Evolutionary conservation across 2,797 vertebrate species (phyloP).

Genomic region (Antrozous pallidus): DNA sequence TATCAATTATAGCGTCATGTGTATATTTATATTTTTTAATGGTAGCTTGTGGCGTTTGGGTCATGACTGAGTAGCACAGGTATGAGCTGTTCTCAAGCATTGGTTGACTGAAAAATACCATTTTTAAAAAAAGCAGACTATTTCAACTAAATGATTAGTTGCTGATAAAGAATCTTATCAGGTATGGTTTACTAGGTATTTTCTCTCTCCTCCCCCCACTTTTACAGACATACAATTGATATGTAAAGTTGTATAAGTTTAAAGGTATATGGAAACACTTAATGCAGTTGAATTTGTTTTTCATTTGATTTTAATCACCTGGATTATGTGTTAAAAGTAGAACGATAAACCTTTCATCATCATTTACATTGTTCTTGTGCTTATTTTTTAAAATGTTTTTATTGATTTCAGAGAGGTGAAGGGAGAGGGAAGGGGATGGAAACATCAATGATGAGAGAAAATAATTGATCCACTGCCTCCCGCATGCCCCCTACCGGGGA

Average conservation of each 20-base stretch:
- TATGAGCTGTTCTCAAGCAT: not conserved
- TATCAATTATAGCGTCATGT: not conserved
- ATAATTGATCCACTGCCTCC: too few relatives aligned
- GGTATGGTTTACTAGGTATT: not conserved
- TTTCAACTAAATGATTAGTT: not conserved
- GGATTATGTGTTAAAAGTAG: not conserved
- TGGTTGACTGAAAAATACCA: not conserved
- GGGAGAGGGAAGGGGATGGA: too few relatives aligned
- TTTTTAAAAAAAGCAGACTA: constrained; percentile 2
- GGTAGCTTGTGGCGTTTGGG: not conserved
- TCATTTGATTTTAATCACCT: not conserved
- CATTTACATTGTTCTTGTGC: not conserved
- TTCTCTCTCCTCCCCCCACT: not conserved
- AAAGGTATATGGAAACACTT: not conserved
- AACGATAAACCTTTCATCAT: not conserved
- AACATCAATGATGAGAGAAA: too few relatives aligned
- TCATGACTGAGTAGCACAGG: not conserved
- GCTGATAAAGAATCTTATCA: not conserved
- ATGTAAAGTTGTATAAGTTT: not conserved
- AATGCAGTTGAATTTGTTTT: constrained; percentile 17
- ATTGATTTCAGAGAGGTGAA: too few relatives aligned
- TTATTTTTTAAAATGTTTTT: too few relatives aligned
- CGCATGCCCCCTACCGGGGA: too few relatives aligned
- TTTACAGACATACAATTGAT: not conserved
- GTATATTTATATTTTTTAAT: not conserved